phyloP scores from a whole-genome alignment of 2,797 vertebrate species.

The Tinamus major region DNA sequence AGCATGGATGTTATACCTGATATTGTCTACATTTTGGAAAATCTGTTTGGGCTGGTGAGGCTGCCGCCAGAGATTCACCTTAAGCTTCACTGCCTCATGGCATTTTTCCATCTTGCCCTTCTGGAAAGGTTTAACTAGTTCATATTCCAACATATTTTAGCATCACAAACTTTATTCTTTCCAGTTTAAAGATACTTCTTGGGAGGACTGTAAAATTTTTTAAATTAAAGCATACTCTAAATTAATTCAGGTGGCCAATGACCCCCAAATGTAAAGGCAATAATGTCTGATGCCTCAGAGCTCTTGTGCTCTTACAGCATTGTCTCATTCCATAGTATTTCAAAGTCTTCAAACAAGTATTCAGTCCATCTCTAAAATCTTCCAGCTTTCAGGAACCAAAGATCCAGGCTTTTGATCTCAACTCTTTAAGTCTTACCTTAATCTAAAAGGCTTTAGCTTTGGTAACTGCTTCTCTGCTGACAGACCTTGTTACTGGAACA shows the following conservation, averaged over 20 bases:
- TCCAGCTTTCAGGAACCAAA: background rate
- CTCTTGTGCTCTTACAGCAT: constrained; percentile 4
- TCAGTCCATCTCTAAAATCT: background rate
- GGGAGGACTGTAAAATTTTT: background rate
- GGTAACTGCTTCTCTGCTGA: constrained; percentile 17
- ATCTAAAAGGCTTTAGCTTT: constrained; percentile 40
- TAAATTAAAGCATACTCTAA: background rate
- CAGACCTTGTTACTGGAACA: constrained; percentile 18
- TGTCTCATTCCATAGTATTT: background rate
- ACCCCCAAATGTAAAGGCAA: background rate
- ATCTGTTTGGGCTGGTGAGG: background rate
- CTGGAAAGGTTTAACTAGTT: background rate
- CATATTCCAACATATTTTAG: background rate
- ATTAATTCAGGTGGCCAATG: background rate
- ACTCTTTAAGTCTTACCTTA: constrained; percentile 16
- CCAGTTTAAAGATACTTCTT: background rate
- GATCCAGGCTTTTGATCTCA: constrained; percentile 32
- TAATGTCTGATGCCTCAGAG: background rate
- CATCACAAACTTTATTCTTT: background rate
- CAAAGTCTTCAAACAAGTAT: constrained; percentile 40
- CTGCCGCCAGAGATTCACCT: background rate
- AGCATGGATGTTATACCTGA: background rate
- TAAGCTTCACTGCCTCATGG: background rate
- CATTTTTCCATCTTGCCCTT: background rate
- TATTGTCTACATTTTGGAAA: background rate